Evolutionary conservation across 2,113 vertebrate genomes (phyloP).

Genomic region (Odocoileus hemionus): DNA sequence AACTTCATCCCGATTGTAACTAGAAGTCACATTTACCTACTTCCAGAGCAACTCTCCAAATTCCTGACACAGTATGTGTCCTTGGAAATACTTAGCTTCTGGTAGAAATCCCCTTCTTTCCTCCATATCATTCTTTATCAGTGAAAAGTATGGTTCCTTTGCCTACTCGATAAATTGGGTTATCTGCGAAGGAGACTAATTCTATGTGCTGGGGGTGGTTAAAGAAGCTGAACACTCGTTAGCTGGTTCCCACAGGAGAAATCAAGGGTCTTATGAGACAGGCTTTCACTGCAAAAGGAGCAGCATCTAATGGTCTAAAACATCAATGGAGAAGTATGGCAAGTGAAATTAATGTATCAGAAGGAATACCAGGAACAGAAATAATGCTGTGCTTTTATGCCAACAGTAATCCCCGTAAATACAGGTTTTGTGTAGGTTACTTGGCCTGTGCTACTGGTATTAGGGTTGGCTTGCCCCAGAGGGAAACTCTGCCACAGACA

Average conservation of each 20-base stretch:
- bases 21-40: background rate
- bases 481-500: background rate
- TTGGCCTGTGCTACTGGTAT: background rate
- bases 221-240: slow-evolving; percentile 55
- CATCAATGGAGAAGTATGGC: slow-evolving; percentile 62
- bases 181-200: slow-evolving; percentile 57
- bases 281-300: slow-evolving; percentile 56
- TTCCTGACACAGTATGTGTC: background rate
- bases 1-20: background rate
- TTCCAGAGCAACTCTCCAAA: background rate
- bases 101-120: background rate
- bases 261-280: slow-evolving; percentile 49
- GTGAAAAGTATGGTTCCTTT: slow-evolving; percentile 12
- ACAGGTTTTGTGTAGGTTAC: slow-evolving; percentile 39
- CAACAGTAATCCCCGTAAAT: slow-evolving; percentile 24
- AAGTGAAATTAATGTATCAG: slow-evolving; percentile 66
- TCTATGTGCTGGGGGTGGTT: slow-evolving; percentile 31
- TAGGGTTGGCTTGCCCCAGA: background rate
- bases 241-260: slow-evolving; percentile 57
- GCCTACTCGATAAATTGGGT: slow-evolving; percentile 40
- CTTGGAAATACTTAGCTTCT: background rate
- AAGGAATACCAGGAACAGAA: slow-evolving; percentile 65
- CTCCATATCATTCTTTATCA: background rate
- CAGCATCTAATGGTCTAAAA: slow-evolving; percentile 67
- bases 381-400: slow-evolving; percentile 46